These are phyloP conservation scores for Valencia hispanica DNA, from an alignment of 2,797 vertebrate species.

Conservation along the genomic window DNA sequence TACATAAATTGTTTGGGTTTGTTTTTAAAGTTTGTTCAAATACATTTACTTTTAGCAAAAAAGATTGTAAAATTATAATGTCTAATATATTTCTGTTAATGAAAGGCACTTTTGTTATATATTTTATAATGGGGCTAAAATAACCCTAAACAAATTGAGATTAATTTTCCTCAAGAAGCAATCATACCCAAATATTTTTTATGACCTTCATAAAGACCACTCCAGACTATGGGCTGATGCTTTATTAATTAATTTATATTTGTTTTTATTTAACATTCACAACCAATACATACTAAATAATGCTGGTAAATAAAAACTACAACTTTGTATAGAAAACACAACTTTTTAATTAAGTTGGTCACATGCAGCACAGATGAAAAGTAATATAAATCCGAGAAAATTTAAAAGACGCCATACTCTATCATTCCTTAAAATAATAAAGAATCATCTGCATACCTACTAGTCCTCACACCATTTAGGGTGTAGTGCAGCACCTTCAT, in stretches of 20 bases:
- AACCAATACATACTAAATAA: too few relatives aligned
- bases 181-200: constrained; percentile 1
- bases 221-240: too few relatives aligned
- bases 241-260: too few relatives aligned
- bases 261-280: too few relatives aligned
- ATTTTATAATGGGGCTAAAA: constrained; percentile 18
- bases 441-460: too few relatives aligned
- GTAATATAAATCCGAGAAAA: too few relatives aligned
- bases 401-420: too few relatives aligned
- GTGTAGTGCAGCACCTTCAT: too few relatives aligned
- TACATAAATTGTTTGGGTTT: not conserved
- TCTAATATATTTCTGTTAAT: not conserved
- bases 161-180: not conserved
- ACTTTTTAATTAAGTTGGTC: not conserved
- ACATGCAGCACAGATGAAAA: not conserved
- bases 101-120: constrained; percentile 22
- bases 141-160: constrained; percentile 24
- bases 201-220: constrained; percentile 10
- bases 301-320: not conserved
- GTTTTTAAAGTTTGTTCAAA: not conserved
- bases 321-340: not conserved
- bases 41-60: not conserved
- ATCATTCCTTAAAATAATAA: too few relatives aligned
- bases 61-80: not conserved
- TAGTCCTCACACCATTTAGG: too few relatives aligned